phyloP scores from a whole-genome alignment of 2,113 vertebrate species.

The Pterophyllum scalare region DNA sequence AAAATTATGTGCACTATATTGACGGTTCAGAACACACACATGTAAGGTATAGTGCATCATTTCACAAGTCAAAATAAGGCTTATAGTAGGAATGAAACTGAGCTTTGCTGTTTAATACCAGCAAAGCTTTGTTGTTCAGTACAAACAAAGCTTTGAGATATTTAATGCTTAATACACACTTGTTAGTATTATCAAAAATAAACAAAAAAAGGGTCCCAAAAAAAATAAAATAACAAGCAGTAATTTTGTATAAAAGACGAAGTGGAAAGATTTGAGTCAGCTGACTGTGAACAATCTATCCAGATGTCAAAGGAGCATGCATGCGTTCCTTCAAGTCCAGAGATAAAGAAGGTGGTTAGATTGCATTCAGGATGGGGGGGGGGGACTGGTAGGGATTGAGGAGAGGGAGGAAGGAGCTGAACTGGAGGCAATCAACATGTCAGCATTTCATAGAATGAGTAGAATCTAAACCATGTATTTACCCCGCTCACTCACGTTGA shows the following conservation, averaged over 20 bases:
- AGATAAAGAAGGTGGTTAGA: conserved; percentile 32
- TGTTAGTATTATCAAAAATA: conserved; percentile 67
- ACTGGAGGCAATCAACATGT: conserved; percentile 71
- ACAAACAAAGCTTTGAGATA: conserved; percentile 66
- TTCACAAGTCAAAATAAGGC: conserved; percentile 38
- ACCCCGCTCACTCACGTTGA: conserved; percentile 99
- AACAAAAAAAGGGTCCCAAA: conserved; percentile 39
- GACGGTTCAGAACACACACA: conserved; percentile 26
- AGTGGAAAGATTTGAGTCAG: conserved; percentile 45
- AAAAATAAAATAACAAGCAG: conserved; percentile 74
- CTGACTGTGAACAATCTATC: conserved; percentile 53
- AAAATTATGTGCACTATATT: conserved; percentile 46
- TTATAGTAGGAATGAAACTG: conserved; percentile 38
- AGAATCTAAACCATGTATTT: conserved; percentile 88
- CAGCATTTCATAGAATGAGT: conserved; percentile 78
- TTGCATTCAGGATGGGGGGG: conserved; percentile 64
- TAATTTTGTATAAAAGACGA: conserved; percentile 52
- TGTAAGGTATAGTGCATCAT: conserved; percentile 48
- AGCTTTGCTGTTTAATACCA: conserved; percentile 35
- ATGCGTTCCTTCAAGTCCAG: conserved; percentile 62
- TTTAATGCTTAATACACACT: conserved; percentile 34
- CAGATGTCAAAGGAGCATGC: conserved; percentile 70
- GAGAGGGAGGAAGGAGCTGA: conserved; percentile 33
- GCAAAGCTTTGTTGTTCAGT: conserved; percentile 59
- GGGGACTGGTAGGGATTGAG: conserved; percentile 13